Base-by-base conservation (phyloP, 30 jellyfish, hydroid and myxozoan genomes). In the Hydractinia echinata region DNA sequence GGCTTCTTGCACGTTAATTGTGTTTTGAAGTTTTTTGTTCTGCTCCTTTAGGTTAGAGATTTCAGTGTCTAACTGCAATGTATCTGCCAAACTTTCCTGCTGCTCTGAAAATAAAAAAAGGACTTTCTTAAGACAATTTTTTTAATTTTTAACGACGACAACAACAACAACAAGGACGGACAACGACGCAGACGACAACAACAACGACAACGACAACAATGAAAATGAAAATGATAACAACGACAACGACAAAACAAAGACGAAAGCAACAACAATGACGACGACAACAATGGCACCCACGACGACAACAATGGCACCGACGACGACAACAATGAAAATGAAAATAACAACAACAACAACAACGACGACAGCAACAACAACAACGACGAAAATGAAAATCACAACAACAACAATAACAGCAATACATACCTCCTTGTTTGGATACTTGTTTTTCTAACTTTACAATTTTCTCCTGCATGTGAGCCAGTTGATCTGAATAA, bases 401-500 rank as follows among this genome's bases (percentile, higher is more conserved):
- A n/a, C 80, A 20, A 71, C 4, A 19, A 19, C 60, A 15, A n/a
- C 7, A 58, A 7, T 0, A 51, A 64, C 7, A 13, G 1, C 7
- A 6, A 64, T 6, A 64, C 19, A 30, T 77, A 77, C 85, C 85
- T 52, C 53, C 53, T 61, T 50, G 39, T 51, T 16, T 56, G 10
- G 60, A 77, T 54, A 11, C 2, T 48, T 77, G 56, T 54, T 53
- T 54, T 77, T 77, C 85, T 58, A 54, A 61, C 4, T 66, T 61
- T 50, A 9, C 53, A 18, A 77, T 51, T 56, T 77, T 61, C 44
- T 77, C 77, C 53, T 77, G 53, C 21, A 77, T 52, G 30, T 77
- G 85, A 5, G 76, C 77, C 4, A 66, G 76, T 55, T 77, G 85
- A 61, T 77, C 85, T 8, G 77, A 4, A 77, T 77, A 77, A 77